These are phyloP conservation scores for Dinothrombium tinctorium DNA, from an alignment of 1,140 invertebrate genomes.

Conservation along the genomic window DNA sequence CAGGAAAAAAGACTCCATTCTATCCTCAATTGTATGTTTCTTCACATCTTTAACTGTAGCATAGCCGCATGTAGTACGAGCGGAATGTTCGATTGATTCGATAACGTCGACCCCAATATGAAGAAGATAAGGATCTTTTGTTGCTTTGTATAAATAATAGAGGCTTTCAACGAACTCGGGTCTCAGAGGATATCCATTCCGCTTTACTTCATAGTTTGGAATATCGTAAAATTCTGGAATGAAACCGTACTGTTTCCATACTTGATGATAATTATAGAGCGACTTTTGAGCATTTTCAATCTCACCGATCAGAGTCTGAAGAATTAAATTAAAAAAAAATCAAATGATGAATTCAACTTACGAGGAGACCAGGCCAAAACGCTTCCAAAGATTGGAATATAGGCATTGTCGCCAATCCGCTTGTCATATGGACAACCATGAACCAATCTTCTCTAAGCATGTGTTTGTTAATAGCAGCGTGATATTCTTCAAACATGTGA, in stretches of 20 bases:
- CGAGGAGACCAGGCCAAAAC: conserved; percentile 90
- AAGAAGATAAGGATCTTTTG: conserved; percentile 67
- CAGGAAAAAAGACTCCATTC: conserved; percentile 40
- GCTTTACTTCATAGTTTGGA: conserved; percentile 45
- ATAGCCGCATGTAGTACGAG: conserved; percentile 82
- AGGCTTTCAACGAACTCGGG: conserved; percentile 90
- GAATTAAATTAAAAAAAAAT: conserved; percentile 11
- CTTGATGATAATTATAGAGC: conserved; percentile 79
- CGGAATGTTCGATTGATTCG: conserved; percentile 55
- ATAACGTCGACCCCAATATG: conserved; percentile 40
- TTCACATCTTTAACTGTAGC: conserved; percentile 76
- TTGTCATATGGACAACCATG: conserved; percentile 26
- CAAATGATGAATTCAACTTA: conserved; percentile 20
- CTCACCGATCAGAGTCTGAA: conserved; percentile 58
- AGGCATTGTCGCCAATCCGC: conserved; percentile 78
- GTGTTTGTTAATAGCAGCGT: conserved; percentile 54
- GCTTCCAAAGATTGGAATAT: conserved; percentile 95
- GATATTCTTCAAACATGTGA: conserved; percentile 30
- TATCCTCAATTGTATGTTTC: conserved; percentile 29
- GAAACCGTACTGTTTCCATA: conserved; percentile 90
- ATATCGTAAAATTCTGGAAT: conserved; percentile 95
- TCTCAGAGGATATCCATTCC: conserved; percentile 80
- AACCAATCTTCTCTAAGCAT: conserved; percentile 60
- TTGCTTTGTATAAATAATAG: conserved; percentile 86
- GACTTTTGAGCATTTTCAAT: conserved; percentile 76